Base-by-base conservation (phyloP, 2,113 vertebrate genomes). In the Aplodontia rufa region DNA sequence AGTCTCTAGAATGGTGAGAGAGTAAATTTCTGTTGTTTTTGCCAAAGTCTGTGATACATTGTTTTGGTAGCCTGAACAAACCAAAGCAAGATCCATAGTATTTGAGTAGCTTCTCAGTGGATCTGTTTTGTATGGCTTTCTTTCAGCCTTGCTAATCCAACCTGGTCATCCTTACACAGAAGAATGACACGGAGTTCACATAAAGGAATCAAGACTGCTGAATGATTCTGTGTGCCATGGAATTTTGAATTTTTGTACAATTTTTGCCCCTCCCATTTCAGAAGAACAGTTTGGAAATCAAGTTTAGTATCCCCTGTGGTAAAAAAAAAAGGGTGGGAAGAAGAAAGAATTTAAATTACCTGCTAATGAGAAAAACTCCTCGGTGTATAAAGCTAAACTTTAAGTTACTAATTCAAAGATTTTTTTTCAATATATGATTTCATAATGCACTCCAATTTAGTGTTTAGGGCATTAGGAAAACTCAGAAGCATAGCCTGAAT, bases 321-420 rank as follows among this genome's bases (percentile, higher is more conserved):
- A 60, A 60, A n/a, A 58, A 58, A 4, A 88, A 87, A 87, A 20
- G 40, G 69, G 42, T 96, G 40, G n/a, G 26, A 16, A 72, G 72
- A 95, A 91, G 58, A 95, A 96, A 93, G 93, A 97, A 97, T 97
- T 97, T 95, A 98, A 97, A 98, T 97, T 97, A 97, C 94, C 89
- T 96, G 88, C 95, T 97, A 97, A 98, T 98, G 94, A 97, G 82
- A 87, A 89, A 96, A 97, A 80, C 71, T 96, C 97, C 96, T 97
- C 93, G 82, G 95, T 96, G 96, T 94, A 97, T 96, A 97, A 96
- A 96, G 91, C 83, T 96, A 97, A 97, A 97, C 82, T 97, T 97
- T 91, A 95, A 96, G 95, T 97, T 97, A 94, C 95, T 95, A 97
- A 97, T 96, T 96, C 89, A 86, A 72, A 97, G 82, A 71, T 87